phyloP scores from a whole-genome alignment of 2,797 vertebrate species.

The Malacoraja senta region DNA sequence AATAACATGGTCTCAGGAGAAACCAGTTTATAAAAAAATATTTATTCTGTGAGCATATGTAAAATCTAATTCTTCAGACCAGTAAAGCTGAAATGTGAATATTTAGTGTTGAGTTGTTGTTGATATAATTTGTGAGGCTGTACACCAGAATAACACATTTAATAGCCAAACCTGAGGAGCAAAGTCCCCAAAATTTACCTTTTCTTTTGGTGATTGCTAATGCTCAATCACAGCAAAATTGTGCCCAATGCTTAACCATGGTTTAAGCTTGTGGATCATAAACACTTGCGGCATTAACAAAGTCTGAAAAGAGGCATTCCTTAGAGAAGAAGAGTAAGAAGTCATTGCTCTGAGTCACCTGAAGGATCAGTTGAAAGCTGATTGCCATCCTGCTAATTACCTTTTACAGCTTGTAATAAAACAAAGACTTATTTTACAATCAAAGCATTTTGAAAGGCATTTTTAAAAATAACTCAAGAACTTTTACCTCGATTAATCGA shows the following conservation, averaged over 20 bases:
- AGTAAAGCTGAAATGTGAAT: no score
- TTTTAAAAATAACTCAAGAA: neutral
- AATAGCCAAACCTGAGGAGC: neutral
- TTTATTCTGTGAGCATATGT: no score
- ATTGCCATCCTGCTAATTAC: slow-evolving; percentile 21
- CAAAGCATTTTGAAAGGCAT: slow-evolving; percentile 34
- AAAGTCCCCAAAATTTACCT: neutral
- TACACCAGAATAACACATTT: no score
- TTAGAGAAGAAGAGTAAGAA: neutral
- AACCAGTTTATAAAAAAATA: no score
- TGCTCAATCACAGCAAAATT: neutral
- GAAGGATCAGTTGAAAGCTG: slow-evolving; percentile 18
- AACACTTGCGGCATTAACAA: neutral
- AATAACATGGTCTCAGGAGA: no score
- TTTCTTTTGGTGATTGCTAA: neutral
- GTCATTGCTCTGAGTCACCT: neutral
- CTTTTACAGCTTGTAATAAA: slow-evolving; percentile 28
- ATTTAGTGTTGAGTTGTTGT: no score
- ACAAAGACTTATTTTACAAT: neutral
- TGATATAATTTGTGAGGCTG: no score
- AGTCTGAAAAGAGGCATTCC: neutral
- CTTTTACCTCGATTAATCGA: neutral
- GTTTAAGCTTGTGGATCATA: neutral
- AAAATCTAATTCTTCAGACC: no score
- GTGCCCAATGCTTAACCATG: neutral